Evolutionary conservation across 2,113 vertebrate genomes (phyloP).

Genomic region (Lipophrys pholis): DNA sequence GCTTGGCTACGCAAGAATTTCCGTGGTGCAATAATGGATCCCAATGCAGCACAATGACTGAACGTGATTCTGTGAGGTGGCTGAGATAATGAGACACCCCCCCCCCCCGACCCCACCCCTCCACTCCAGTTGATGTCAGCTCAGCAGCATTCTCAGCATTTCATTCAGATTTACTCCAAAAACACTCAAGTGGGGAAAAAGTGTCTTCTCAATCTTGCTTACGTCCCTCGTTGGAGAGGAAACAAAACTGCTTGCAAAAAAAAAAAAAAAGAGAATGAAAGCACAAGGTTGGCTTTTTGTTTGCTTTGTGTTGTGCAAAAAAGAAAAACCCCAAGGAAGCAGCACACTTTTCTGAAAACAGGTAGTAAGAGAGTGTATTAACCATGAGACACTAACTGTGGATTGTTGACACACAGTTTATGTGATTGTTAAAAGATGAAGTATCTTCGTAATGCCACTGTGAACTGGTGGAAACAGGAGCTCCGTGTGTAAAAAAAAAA

Average conservation of each 20-base stretch:
- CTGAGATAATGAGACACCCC: slow-evolving; percentile 60
- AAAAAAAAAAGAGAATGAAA: background rate
- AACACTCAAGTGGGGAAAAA: slow-evolving; percentile 48
- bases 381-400: background rate
- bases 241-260: background rate
- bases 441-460: slow-evolving; percentile 18
- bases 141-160: slow-evolving; percentile 75
- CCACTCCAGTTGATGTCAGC: slow-evolving; percentile 37
- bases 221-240: background rate
- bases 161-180: slow-evolving; percentile 48
- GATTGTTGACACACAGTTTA: slow-evolving; percentile 19
- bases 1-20: slow-evolving; percentile 30
- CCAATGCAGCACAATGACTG: slow-evolving; percentile 42
- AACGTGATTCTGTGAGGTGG: slow-evolving; percentile 55
- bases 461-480: slow-evolving; percentile 44
- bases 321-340: background rate
- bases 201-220: background rate
- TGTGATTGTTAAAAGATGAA: slow-evolving; percentile 48
- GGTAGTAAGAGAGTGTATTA: slow-evolving; percentile 19
- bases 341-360: background rate
- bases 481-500: slow-evolving; percentile 65
- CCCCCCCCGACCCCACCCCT: slow-evolving; percentile 8
- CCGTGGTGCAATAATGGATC: slow-evolving; percentile 33
- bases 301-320: background rate
- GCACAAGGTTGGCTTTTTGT: background rate